Base-by-base conservation (phyloP, 1,140 invertebrate species). In the Tetramorium parvispinum region DNA sequence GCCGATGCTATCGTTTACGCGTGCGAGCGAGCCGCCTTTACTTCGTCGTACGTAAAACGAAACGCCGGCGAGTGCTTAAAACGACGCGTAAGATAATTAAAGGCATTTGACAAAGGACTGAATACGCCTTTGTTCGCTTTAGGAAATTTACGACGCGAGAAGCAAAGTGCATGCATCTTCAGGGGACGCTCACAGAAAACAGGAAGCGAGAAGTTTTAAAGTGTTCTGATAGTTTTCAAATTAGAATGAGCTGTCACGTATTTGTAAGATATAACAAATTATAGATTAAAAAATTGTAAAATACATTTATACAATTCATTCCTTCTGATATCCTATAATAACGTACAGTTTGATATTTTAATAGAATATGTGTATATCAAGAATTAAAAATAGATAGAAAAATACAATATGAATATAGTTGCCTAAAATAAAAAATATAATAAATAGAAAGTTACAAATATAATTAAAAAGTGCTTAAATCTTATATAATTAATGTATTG, bases 121-220 rank as follows among this genome's bases (percentile, higher is more conserved):
- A 51, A 88, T 88, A 88, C 63, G 85, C 46, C 40, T 91, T 92
- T 90, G 92, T 92, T 85, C 89, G 85, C 82, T 93, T 93, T 89
- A 90, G 37, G 49, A 88, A 59, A 79, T 32, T 93, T 94, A 89
- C 88, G 89, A 92, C 91, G 89, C 43, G 43, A 32, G 3, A 8
- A 13, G 13, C 18, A 55, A 21, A 43, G 10, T 3, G 3, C 37
- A 4, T n/a, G 21, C 18, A 55, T 53, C 85, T 77, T 78, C 65
- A 70, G 87, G 79, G 73, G 57, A 83, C 68, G 3, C 3, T 6
- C 1, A 53, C 13, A 1, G 3, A 32, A 55, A 5, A 24, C 24
- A 63, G 40, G 18, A 73, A 81, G 18, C 6, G 3, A 71, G n/a
- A 46, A 11, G 0, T 68, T 55, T 53, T 51, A 21, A 43, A 75